Percentiles rank a stretch among this genome's conserved stretches.
Conservation (phyloP, 2,888 invertebrate species). For the Amblyjoppa proteus region DNA sequence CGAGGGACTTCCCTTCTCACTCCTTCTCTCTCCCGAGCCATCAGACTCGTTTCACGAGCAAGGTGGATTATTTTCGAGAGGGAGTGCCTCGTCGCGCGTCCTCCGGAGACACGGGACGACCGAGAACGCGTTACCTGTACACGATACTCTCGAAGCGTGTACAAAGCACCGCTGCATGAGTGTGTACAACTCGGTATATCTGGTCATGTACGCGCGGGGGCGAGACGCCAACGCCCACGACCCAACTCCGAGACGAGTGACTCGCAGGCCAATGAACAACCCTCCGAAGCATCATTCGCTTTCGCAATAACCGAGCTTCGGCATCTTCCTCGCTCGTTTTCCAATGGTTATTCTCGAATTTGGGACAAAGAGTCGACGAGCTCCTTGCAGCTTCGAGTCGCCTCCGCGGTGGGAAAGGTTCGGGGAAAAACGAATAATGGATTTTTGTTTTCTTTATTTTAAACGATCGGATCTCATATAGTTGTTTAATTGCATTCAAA, state of each 20-base stretch:
- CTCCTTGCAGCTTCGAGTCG: background rate
- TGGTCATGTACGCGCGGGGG: conserved; percentile 59
- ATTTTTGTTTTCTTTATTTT: too few relatives aligned
- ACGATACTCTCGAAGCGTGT: background rate
- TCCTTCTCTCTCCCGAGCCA: conserved; percentile 32
- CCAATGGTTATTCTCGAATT: background rate
- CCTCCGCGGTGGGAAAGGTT: too few relatives aligned
- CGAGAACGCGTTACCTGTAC: conserved; percentile 5
- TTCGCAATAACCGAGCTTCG: conserved; percentile 26
- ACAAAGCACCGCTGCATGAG: background rate
- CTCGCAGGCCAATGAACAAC: conserved; percentile 47
- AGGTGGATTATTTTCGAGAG: conserved; percentile 69
- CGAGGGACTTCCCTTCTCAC: conserved; percentile 26
- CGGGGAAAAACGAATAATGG: too few relatives aligned
- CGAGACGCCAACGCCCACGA: conserved; percentile 70
- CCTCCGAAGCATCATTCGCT: conserved; percentile 22
- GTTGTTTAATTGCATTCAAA: too few relatives aligned
- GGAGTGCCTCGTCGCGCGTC: conserved; percentile 58
- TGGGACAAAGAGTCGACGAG: background rate
- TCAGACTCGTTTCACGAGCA: conserved; percentile 67
- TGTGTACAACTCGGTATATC: conserved; percentile 11
- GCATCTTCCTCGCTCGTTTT: conserved; percentile 41
- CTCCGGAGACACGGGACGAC: conserved; percentile 52
- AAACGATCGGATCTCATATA: too few relatives aligned
- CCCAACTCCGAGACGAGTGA: conserved; percentile 39